Conservation (phyloP, 2,888 invertebrate species). For the Aethes cnicana region DNA sequence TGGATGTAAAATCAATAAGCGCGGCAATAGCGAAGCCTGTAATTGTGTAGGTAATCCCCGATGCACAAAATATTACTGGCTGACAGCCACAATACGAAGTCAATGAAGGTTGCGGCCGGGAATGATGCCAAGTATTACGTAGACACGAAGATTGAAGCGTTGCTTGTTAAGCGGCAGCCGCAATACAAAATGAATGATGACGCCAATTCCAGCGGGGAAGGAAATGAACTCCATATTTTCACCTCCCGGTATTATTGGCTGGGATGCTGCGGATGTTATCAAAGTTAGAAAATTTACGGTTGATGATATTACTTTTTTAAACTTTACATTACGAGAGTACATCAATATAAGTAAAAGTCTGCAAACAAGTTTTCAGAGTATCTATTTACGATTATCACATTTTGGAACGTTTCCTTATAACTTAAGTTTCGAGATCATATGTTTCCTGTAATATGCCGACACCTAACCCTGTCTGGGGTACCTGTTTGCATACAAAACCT, state of each 20-base stretch:
- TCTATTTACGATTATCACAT: too few relatives aligned
- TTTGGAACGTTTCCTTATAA: too few relatives aligned
- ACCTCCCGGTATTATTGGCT: slow-evolving; percentile 22
- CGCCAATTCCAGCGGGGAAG: slow-evolving; percentile 34
- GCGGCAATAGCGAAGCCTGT: slow-evolving; percentile 39
- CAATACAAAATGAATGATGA: slow-evolving; percentile 46
- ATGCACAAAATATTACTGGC: slow-evolving; percentile 64
- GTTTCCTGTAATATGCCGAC: too few relatives aligned
- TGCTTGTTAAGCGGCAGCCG: slow-evolving; percentile 56
- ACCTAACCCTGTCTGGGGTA: too few relatives aligned
- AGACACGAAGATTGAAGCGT: slow-evolving; percentile 57
- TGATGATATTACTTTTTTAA: slow-evolving; percentile 3
- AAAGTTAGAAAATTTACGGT: slow-evolving; percentile 23
- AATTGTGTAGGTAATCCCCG: slow-evolving; percentile 43
- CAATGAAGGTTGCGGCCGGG: slow-evolving; percentile 54
- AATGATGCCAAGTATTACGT: slow-evolving; percentile 70
- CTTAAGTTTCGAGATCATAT: too few relatives aligned
- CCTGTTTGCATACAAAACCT: background rate
- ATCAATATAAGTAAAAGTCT: background rate
- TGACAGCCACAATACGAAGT: slow-evolving; percentile 57
- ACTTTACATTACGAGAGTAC: background rate
- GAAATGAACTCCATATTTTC: slow-evolving; percentile 30
- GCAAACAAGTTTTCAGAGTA: too few relatives aligned
- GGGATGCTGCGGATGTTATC: slow-evolving; percentile 11
- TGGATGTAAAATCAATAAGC: slow-evolving; percentile 45